phyloP scores from a whole-genome alignment of 2,888 invertebrate species.

The Luffia ferchaultella region DNA sequence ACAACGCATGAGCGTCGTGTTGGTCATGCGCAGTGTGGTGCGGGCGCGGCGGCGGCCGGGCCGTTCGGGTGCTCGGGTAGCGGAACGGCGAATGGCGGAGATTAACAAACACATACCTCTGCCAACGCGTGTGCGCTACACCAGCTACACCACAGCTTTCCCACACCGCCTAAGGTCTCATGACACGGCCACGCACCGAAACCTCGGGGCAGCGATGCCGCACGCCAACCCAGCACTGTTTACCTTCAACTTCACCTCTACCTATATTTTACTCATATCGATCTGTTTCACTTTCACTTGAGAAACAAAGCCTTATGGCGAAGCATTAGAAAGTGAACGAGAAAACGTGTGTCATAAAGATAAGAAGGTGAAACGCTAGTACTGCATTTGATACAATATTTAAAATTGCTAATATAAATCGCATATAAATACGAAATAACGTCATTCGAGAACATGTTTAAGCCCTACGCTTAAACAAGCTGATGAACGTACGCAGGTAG shows the following conservation, averaged over 20 bases:
- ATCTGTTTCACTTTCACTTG: background rate
- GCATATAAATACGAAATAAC: no score
- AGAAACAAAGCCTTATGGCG: no score
- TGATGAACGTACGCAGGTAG: no score
- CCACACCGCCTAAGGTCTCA: background rate
- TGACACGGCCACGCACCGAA: background rate
- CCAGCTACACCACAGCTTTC: background rate
- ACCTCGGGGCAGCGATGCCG: background rate
- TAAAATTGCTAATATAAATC: no score
- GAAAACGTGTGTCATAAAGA: no score
- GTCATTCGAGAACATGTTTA: no score
- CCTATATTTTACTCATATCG: background rate
- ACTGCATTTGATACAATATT: no score
- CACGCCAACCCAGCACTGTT: background rate
- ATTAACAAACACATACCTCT: background rate
- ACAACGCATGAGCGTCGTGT: constrained; percentile 35
- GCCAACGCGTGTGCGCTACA: background rate
- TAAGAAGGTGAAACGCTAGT: no score
- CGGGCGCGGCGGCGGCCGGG: constrained; percentile 40
- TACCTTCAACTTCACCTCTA: background rate
- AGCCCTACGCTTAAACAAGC: no score
- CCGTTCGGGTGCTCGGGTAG: background rate
- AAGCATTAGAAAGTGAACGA: no score
- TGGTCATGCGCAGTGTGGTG: constrained; percentile 47
- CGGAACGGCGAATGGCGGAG: background rate